Conservation (phyloP, 2,113 vertebrate species). For the Leucopsar rothschildi region DNA sequence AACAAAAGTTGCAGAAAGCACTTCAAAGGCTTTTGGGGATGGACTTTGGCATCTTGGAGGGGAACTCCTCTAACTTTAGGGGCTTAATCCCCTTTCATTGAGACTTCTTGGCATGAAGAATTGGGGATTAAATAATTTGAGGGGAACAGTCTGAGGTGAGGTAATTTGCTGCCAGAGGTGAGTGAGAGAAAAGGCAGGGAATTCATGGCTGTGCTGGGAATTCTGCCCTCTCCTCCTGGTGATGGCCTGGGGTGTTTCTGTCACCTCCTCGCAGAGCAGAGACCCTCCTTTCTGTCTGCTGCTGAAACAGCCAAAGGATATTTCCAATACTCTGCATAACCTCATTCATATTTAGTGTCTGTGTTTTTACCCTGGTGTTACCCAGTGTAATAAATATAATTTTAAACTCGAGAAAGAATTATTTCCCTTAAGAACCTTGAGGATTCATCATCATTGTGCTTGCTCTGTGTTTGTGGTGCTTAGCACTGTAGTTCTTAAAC, state of each 20-base stretch:
- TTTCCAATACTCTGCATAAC: not conserved
- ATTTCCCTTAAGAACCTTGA: constrained; percentile 5
- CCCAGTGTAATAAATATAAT: not conserved
- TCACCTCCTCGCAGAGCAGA: not conserved
- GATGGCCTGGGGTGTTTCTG: not conserved
- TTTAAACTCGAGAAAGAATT: not conserved
- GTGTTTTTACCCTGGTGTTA: not conserved
- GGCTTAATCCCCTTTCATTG: not conserved
- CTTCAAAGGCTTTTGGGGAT: not conserved
- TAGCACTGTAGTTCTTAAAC: not conserved
- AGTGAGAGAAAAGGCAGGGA: not conserved
- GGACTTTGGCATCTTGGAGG: not conserved
- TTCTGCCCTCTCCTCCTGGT: not conserved
- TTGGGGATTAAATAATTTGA: not conserved
- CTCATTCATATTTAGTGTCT: not conserved
- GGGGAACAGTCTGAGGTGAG: not conserved
- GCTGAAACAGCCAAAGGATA: not conserved
- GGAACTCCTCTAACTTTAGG: not conserved
- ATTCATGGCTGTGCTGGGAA: not conserved
- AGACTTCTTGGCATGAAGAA: not conserved
- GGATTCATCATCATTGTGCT: not conserved
- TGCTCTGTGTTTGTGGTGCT: not conserved
- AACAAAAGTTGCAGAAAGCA: not conserved
- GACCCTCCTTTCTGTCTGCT: not conserved
- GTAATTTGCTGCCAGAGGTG: not conserved